These are phyloP conservation scores for Pseudois nayaur DNA, from an alignment of 2,113 vertebrate genomes.

Conservation along the genomic window DNA sequence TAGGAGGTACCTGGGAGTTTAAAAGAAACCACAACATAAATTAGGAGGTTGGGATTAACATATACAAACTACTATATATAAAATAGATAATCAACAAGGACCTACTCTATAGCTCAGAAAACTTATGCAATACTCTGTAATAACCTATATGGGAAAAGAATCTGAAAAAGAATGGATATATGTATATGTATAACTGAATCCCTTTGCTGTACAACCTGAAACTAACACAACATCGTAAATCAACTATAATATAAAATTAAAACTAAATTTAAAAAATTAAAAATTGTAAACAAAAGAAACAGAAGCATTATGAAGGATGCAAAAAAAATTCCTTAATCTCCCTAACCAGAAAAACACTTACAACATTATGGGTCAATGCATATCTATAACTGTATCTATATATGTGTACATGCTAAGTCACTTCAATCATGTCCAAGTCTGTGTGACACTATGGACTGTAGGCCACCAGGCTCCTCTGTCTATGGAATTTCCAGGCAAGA, in stretches of 20 bases:
- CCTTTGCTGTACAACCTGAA: neutral
- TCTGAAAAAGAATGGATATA: neutral
- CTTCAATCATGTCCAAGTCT: neutral
- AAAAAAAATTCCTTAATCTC: neutral
- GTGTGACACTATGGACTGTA: neutral
- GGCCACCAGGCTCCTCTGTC: neutral
- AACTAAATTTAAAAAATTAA: neutral
- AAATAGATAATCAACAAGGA: neutral
- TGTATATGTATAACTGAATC: neutral
- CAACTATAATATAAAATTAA: neutral
- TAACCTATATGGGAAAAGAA: neutral
- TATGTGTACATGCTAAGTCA: rapidly evolving
- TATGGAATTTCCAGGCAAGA: neutral
- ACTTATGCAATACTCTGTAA: neutral
- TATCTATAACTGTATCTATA: neutral
- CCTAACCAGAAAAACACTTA: neutral
- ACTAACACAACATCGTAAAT: neutral
- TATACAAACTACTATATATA: neutral
- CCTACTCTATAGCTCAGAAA: neutral
- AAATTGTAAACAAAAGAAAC: neutral
- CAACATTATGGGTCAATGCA: neutral
- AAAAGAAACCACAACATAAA: constrained; percentile 14
- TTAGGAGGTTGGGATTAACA: neutral
- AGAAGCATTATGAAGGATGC: neutral
- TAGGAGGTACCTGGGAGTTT: neutral